Base-by-base conservation (phyloP, 2,797 vertebrate genomes). In the Typhlichthys eigenmanni region DNA sequence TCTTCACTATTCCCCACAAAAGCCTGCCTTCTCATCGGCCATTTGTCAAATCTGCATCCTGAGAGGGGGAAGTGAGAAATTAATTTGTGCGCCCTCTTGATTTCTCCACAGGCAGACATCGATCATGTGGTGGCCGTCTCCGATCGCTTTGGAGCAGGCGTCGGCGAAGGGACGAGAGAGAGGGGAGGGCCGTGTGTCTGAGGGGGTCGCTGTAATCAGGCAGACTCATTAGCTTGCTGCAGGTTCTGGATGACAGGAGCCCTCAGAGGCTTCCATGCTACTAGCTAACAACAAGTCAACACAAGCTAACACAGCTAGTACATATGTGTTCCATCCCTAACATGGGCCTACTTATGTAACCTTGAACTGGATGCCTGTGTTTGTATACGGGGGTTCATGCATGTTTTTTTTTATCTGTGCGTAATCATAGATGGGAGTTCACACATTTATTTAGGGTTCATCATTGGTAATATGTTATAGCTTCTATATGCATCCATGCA, bases 91-190 rank as follows among this genome's bases (percentile, higher is more conserved):
- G 80, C 87, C 87, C 87, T 85, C 87, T 88, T 87, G 88, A 90
- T 90, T 91, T 90, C 90, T 90, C 90, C 87, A 87, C 90, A 91
- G 90, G 90, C 89, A 90, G 82, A 88, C 88, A 91, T 91, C 88
- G 90, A 91, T 91, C 89, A 87, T 87, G 85, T 81, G 79, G 87
- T 60, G 82, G 85, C 87, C 76, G 84, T 82, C 86, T 88, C 80
- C 79, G 74, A 76, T 82, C 78, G 78, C 85, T 87, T 85, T 75
- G 80, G 87, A 91, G 87, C 84, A 78, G 19, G 86, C 75, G 64
- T 76, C 68, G 72, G 82, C 61, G 78, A 52, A 32, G 52, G 58
- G 34, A 14, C 6, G 55, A 24, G 14, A 29, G 52, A 6, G 58
- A n/a, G 53, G 69, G 70, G 80, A 75, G 82, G 80, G 79, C 66